Evolutionary conservation across 2,797 vertebrate genomes (phyloP), one percentile per base, ranked within the genome.

Genomic region (Lutjanus argentimaculatus): DNA sequence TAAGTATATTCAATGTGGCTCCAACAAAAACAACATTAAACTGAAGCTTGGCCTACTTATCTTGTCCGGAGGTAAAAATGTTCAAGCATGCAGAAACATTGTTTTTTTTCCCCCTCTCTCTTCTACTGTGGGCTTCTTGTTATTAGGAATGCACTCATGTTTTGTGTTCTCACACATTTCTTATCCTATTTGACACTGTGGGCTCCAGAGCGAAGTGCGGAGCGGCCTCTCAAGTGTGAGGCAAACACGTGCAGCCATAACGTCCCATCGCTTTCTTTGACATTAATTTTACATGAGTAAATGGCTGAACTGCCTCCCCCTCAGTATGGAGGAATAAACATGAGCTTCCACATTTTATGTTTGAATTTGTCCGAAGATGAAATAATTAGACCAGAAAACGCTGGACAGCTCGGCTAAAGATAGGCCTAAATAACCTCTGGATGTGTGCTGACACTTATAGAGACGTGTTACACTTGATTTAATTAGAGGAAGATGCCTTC

Each of bases 41-140:
- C 90, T 86, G 79, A 88, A 85, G 85, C 87, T 72, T 94, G 95
- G 87, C 94, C 95, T 95, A 94, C 84, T 94, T 95, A 71, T 87
- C 61, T 69, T 89, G 72, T 91, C 87, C 84, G 79, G 91, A 91
- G 79, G 88, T 92, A 49, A 84, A 90, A 77, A 89, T 87, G 85
- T 79, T 88, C 91, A 86, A 70, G 75, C 90, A 86, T 81, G 91
- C 90, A 85, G 73, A 90, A 89, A 73, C 65, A 1, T 82, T 82
- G 43, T 42, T 40, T 58, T 57, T 48, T 61, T 67, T 73, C 17
- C 8, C 7, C 8, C 7, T 1, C 22, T 8, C 30, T 14, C 46
- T 48, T 48, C 16, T 59, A 65, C 83, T 82, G 67, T 75, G 81
- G 63, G 80, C 82, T 83, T 79, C 81, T 81, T 85, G 72, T 84